Base-by-base conservation (phyloP, 2,888 invertebrate species). In the Meghimatium bilineatum region DNA sequence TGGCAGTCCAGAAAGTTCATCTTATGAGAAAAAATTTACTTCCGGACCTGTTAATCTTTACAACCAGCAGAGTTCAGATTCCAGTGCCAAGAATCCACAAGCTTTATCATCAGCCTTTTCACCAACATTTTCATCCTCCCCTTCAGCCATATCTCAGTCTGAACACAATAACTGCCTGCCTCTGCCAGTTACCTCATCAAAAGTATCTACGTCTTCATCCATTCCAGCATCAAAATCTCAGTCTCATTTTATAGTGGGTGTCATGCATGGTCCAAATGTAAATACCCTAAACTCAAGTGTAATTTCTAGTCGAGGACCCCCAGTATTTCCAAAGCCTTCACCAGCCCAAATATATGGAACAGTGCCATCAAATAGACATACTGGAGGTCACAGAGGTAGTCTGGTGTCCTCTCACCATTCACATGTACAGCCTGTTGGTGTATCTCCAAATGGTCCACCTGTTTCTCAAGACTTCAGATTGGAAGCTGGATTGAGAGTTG, bases 41-140 rank as follows among this genome's bases (percentile, higher is more conserved):
- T 29, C 66, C 34, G 69, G 86, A 80, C 85, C 83, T 32, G 88
- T 88, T 71, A 86, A 88, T 10, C 84, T 88, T 76, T 90, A 91
- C 78, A 91, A 89, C 52, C 89, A 90, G 29, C 91, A 91, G 86
- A 91, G 89, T 85, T 91, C 90, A 71, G 91, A 90, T 84, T 88
- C 90, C 38, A 88, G 88, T 69, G 86, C 89, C 44, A 90, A 88
- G 72, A 88, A 88, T 49, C 34, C 74, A 44, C 26, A 69, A 56
- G 20, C 79, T 17, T n/a, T 36, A n/a, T 63, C 81, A 26, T 83
- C 52, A 77, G 66, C 83, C 20, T 82, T 66, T 78, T 81, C 76
- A n/a, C 77, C 74, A 72, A 66, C 80, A 38, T 72, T n/a, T 78
- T 32, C 82, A 34, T 77, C 66, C n/a, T 66, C 32, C 34, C 69